These are phyloP conservation scores for Cydia splendana DNA, from an alignment of 1,140 invertebrate genomes.

Conservation along the genomic window DNA sequence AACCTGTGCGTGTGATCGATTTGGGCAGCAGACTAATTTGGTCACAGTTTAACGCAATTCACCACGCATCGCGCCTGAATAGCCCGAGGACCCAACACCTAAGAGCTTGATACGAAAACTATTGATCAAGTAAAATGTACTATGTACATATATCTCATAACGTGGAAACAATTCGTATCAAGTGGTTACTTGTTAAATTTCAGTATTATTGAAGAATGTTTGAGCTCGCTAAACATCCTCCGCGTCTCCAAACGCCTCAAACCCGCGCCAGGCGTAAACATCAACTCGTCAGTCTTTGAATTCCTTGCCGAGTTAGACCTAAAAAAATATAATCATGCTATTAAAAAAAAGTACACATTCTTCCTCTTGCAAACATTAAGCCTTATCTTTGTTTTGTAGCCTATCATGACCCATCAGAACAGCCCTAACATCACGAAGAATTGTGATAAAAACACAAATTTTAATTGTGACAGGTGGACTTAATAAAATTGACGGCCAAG, in stretches of 20 bases:
- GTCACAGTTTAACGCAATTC: slow-evolving; percentile 69
- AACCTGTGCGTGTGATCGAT: slow-evolving; percentile 51
- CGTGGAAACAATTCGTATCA: not conserved
- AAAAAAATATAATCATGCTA: no score
- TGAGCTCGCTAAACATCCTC: slow-evolving; percentile 15
- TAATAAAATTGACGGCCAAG: not conserved
- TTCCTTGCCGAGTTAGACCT: not conserved
- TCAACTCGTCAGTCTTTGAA: not conserved
- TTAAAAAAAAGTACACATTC: no score
- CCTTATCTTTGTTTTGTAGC: no score
- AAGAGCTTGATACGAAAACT: not conserved
- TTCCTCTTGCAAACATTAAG: no score
- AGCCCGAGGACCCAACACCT: not conserved
- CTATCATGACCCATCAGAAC: no score
- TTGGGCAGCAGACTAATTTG: slow-evolving; percentile 60
- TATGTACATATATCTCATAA: not conserved
- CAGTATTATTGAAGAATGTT: not conserved
- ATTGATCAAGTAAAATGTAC: not conserved
- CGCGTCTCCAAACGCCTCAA: not conserved
- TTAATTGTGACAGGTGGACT: not conserved
- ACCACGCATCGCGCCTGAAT: slow-evolving; percentile 45
- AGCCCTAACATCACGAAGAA: not conserved
- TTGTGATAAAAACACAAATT: not conserved
- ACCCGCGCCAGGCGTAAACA: not conserved
- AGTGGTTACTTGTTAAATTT: not conserved